Evolutionary conservation across 1,140 invertebrate genomes (phyloP).

Genomic region (Ruditapes philippinarum): DNA sequence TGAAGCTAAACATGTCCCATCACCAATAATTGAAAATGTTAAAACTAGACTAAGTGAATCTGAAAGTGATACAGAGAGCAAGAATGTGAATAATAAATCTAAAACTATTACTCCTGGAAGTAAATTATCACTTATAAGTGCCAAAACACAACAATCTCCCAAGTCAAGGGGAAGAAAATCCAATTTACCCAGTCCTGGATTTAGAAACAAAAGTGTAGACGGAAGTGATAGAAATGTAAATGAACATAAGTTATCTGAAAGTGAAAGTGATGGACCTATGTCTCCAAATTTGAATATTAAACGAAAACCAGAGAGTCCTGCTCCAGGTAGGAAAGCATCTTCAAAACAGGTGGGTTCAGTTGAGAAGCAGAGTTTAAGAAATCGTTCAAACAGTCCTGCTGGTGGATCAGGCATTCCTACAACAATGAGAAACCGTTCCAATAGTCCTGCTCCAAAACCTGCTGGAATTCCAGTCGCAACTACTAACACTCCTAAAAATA

Average conservation of each 20-base stretch:
- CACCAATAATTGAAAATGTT: background rate
- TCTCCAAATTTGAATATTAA: background rate
- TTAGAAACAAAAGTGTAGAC: constrained; percentile 48
- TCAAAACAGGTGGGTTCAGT: background rate
- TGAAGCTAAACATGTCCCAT: no score
- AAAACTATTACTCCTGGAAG: constrained; percentile 1
- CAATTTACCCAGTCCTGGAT: constrained; percentile 59
- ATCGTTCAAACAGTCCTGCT: constrained; percentile 60
- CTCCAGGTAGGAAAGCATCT: background rate
- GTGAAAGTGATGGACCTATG: constrained; percentile 21
- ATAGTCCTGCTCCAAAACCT: constrained; percentile 55
- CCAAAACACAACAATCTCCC: constrained; percentile 55
- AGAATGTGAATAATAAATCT: background rate
- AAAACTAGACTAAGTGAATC: background rate
- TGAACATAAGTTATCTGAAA: constrained; percentile 1
- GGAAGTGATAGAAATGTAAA: background rate
- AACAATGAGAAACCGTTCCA: constrained; percentile 42
- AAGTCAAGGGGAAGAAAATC: constrained; percentile 50
- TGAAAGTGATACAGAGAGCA: background rate
- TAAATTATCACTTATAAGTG: constrained; percentile 38
- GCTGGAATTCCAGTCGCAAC: constrained; percentile 41
- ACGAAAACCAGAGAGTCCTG: constrained; percentile 36
- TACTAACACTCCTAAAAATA: constrained; percentile 27
- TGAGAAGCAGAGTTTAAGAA: constrained; percentile 36
- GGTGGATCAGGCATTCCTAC: constrained; percentile 52